Conservation (phyloP, 30 jellyfish, hydroid and myxozoan genomes). For the Hydractinia symbiolongicarpus region DNA sequence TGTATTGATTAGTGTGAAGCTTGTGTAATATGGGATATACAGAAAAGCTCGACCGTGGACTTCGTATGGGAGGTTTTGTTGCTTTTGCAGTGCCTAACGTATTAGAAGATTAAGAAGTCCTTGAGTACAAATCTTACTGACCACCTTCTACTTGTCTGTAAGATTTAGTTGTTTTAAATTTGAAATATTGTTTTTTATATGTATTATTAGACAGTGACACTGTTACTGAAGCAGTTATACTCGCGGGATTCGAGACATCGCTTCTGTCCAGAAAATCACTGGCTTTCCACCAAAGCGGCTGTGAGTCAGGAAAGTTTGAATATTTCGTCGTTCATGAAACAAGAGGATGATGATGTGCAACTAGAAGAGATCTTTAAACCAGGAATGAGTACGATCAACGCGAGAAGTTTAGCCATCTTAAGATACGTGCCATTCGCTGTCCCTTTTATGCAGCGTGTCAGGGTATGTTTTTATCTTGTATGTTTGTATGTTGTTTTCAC, state of each 20-base stretch:
- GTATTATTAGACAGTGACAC: slow-evolving; percentile 43
- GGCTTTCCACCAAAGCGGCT: slow-evolving; percentile 76
- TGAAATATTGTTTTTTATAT: too few species aligned
- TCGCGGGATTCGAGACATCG: slow-evolving; percentile 76
- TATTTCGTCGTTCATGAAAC: slow-evolving; percentile 18
- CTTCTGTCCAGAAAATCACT: slow-evolving; percentile 83
- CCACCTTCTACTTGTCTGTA: too few species aligned
- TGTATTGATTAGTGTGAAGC: neutral
- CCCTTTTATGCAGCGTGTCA: slow-evolving; percentile 82
- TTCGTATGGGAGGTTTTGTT: too few species aligned
- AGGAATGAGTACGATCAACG: slow-evolving; percentile 55
- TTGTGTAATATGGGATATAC: neutral
- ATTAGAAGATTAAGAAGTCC: too few species aligned
- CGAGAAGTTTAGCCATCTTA: slow-evolving; percentile 61
- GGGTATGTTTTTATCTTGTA: slow-evolving; percentile 28
- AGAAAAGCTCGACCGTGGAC: too few species aligned
- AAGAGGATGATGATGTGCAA: slow-evolving; percentile 13
- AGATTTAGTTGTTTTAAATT: too few species aligned
- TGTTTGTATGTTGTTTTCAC: neutral
- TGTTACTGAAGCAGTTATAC: slow-evolving; percentile 59
- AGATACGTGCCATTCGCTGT: slow-evolving; percentile 71
- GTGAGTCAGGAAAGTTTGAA: slow-evolving; percentile 24
- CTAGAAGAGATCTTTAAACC: slow-evolving; percentile 36
- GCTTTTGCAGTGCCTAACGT: too few species aligned
- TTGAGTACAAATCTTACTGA: too few species aligned